Evolutionary conservation across 2,113 vertebrate species (phyloP), one percentile per base, ranked within the genome.

Genomic region (Elephas maximus): DNA sequence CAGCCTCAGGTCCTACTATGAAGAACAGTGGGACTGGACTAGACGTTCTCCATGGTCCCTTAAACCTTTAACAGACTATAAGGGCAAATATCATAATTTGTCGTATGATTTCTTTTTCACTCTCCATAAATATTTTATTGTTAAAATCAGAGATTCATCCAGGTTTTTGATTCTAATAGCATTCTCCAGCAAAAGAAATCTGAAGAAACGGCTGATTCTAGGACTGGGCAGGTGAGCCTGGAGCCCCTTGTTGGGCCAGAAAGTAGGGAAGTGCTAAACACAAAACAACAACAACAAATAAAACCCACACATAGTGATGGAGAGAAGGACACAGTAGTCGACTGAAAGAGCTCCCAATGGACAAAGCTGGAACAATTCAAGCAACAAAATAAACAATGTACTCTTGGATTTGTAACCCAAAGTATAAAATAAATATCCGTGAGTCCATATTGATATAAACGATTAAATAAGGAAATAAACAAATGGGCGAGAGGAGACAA

Each of bases 251-350:
- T 41, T 17, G 33, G 21, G 3, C 6, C 8, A 2, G 10, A 15
- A 62, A 81, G 73, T 8, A 41, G 74, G n/a, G 26, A 83, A 83
- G 37, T 3, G 8, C 9, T 78, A 30, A 81, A 62, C 67, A 84
- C 48, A 57, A 57, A 81, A 48, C 15, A 23, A 23, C 3, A 57
- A 18, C n/a, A 79, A 18, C 17, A 82, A 90, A 76, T 62, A 62
- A 84, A 57, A 37, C 33, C 8, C 30, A 7, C 8, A 45, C 23
- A 18, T 6, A 2, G 14, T 0, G n/a, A 48, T 0, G 0, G 45
- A 33, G 2, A 24, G 8, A 20, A 86, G 51, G 60, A 51, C 14
- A 30, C 2, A 12, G 53, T 9, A 45, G 21, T 26, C 67, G 12
- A 18, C 4, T 12, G 18, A 33, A 18, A 24, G 92, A 41, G 45